These are phyloP conservation scores for Silurus aristotelis DNA, from an alignment of 2,797 vertebrate species.

Conservation along the genomic window DNA sequence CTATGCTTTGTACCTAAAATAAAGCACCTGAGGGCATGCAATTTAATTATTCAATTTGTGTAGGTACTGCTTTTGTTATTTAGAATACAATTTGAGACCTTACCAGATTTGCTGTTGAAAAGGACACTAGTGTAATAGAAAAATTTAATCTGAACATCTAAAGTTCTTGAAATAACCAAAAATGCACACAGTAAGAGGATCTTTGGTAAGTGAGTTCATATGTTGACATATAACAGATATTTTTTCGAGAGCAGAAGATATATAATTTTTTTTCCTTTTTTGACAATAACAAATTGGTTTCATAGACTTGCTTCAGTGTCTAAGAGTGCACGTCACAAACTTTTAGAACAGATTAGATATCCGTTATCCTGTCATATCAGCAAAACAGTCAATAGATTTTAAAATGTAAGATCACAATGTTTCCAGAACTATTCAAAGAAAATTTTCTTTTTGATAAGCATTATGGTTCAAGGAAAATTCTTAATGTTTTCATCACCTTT, in stretches of 20 bases:
- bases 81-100: neutral
- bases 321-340: neutral
- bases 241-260: slow-evolving; percentile 2
- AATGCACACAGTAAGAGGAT: neutral
- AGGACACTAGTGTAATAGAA: slow-evolving; percentile 10
- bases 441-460: neutral
- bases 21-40: neutral
- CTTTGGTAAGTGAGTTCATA: neutral
- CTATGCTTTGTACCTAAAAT: neutral
- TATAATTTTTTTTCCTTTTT: neutral
- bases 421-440: neutral
- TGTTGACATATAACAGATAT: slow-evolving; percentile 20
- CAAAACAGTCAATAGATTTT: neutral
- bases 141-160: neutral
- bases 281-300: slow-evolving; percentile 26
- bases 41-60: neutral
- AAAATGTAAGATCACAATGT: neutral
- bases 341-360: neutral
- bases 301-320: neutral
- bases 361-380: neutral
- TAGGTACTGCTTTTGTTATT: neutral
- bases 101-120: neutral
- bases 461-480: neutral
- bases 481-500: neutral
- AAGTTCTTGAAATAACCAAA: neutral